Evolutionary conservation across 1,140 invertebrate species (phyloP).

Genomic region (Microplitis demolitor): DNA sequence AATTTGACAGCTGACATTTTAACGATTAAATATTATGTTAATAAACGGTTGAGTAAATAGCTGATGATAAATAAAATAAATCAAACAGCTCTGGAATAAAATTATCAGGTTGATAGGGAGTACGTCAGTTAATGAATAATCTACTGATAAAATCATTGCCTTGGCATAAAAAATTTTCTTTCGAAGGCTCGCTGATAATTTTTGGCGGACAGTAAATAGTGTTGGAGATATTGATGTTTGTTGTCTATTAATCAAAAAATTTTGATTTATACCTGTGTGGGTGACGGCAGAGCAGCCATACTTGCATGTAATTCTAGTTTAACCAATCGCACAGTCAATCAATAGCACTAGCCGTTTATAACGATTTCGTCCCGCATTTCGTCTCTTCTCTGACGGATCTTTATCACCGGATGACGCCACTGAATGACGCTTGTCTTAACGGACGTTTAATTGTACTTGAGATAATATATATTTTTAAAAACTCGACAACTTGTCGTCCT

Average conservation of each 20-base stretch:
- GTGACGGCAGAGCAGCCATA: conserved; percentile 60
- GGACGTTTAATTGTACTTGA: background rate
- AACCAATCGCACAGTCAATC: conserved; percentile 59
- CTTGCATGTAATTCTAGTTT: conserved; percentile 54
- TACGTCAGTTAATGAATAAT: background rate
- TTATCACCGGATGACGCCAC: conserved; percentile 28
- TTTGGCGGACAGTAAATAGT: background rate
- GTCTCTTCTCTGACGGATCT: conserved; percentile 31
- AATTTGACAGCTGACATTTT: no score
- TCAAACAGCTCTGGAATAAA: background rate
- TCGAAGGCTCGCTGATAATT: background rate
- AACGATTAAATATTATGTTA: no score
- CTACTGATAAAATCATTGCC: background rate
- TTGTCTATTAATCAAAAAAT: conserved; percentile 6
- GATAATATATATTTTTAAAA: background rate
- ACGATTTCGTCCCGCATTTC: conserved; percentile 52
- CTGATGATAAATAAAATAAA: background rate
- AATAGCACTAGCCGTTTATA: conserved; percentile 55
- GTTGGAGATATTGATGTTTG: background rate
- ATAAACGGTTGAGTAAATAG: no score
- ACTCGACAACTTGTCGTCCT: background rate
- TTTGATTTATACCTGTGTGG: conserved; percentile 54
- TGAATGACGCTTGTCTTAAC: conserved; percentile 12
- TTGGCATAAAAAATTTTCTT: background rate
- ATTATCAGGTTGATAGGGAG: background rate